Percentiles rank a stretch among this genome's conserved stretches.
Evolutionary conservation across 2,888 invertebrate genomes (phyloP).

Genomic region (Zele albiditarsus): DNA sequence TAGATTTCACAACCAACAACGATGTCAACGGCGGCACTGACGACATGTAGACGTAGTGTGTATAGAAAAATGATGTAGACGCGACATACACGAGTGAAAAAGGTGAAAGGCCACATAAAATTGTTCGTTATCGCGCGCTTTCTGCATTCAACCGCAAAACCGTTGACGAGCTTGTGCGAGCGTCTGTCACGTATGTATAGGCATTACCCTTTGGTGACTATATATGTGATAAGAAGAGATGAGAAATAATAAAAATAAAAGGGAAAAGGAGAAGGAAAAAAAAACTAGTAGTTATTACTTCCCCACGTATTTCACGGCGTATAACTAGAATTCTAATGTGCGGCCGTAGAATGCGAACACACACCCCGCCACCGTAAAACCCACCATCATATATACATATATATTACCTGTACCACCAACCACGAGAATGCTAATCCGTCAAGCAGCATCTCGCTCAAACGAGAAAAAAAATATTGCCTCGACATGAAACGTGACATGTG

Average conservation of each 20-base stretch:
- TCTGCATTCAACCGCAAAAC: conserved; percentile 24
- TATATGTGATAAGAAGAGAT: conserved; percentile 16
- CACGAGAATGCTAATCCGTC: conserved; percentile 43
- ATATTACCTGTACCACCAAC: conserved; percentile 28
- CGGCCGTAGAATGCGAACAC: conserved; percentile 21
- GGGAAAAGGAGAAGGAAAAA: background rate
- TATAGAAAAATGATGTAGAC: background rate
- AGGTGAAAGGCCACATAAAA: conserved; percentile 36
- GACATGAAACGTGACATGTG: conserved; percentile 11
- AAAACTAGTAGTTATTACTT: background rate
- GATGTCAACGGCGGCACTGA: conserved; percentile 7
- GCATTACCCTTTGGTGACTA: background rate
- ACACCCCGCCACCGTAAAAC: conserved; percentile 44
- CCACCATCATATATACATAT: conserved; percentile 31
- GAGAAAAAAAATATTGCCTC: background rate
- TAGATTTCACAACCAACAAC: conserved; percentile 21
- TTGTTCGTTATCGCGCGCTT: conserved; percentile 33
- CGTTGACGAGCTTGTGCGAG: conserved; percentile 22
- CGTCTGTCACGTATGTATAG: background rate
- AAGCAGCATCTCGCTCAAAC: conserved; percentile 28
- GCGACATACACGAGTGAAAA: conserved; percentile 6
- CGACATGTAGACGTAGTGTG: background rate
- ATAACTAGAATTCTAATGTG: conserved; percentile 53
- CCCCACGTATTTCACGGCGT: conserved; percentile 34
- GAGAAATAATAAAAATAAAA: conserved; percentile 3